Percentiles rank a stretch among this genome's conserved stretches.
phyloP scores from a whole-genome alignment of 2,797 vertebrate genomes.

The Mus spretus region DNA sequence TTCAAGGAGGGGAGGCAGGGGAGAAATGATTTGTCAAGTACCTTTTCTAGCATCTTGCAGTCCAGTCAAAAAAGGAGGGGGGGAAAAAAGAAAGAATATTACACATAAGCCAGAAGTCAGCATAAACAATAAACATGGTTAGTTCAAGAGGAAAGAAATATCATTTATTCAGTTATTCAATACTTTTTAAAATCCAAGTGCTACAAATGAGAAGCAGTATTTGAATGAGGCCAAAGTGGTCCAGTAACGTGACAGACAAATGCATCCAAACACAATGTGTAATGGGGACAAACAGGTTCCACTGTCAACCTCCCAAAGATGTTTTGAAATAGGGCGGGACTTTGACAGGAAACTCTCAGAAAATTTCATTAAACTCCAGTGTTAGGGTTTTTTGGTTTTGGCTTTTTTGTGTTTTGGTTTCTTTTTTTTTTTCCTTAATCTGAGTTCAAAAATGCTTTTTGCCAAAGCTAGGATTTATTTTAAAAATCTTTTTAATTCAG shows the following conservation, averaged over 20 bases:
- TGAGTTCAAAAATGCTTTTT: neutral
- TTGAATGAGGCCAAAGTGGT: conserved; percentile 50
- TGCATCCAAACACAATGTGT: neutral
- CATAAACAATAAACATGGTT: conserved; percentile 9
- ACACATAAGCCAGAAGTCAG: conserved; percentile 46
- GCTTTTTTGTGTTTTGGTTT: neutral
- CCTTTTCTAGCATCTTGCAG: conserved; percentile 49
- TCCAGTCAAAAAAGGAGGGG: neutral
- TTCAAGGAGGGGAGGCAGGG: neutral
- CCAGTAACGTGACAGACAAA: conserved; percentile 8
- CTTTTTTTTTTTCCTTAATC: neutral
- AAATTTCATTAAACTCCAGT: conserved; percentile 43
- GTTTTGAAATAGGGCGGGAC: conserved; percentile 66
- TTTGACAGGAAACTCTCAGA: conserved; percentile 26
- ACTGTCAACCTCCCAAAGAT: conserved; percentile 46
- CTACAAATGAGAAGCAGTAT: conserved; percentile 36
- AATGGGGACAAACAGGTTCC: conserved; percentile 73
- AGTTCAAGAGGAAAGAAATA: neutral
- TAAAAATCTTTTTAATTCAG: conserved; percentile 26
- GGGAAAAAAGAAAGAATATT: neutral
- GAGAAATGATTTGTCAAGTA: conserved; percentile 44
- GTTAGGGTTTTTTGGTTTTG: neutral
- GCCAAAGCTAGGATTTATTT: conserved; percentile 6
- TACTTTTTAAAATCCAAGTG: neutral
- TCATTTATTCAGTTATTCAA: conserved; percentile 30